A percentile compares a stretch with the other conserved stretches of the same genome.
Evolutionary conservation across 2,888 invertebrate genomes (phyloP).

Genomic region (Anagyrus pseudococci): DNA sequence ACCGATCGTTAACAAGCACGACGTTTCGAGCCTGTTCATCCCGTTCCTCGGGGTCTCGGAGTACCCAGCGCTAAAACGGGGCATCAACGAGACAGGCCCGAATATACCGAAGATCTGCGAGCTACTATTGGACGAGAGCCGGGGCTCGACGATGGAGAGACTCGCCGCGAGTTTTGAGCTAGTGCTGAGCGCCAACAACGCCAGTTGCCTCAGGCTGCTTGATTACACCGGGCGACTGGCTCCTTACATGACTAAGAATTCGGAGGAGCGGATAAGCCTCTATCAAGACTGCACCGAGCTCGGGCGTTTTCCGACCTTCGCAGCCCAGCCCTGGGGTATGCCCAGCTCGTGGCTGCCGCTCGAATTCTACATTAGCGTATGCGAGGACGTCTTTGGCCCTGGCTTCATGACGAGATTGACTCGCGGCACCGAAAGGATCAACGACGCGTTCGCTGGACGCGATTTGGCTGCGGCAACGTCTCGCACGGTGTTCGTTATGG

Average conservation of each 20-base stretch:
- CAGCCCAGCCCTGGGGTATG: conserved; percentile 65
- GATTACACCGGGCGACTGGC: neutral
- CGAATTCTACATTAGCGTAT: conserved; percentile 81
- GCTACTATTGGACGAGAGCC: neutral
- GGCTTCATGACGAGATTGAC: no score
- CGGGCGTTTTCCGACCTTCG: conserved; percentile 91
- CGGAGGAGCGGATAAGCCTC: conserved; percentile 79
- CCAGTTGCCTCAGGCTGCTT: neutral
- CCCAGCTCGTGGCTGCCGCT: conserved; percentile 80
- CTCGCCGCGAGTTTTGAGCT: neutral
- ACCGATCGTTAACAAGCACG: neutral
- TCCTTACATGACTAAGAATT: conserved; percentile 67
- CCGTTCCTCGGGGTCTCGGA: neutral
- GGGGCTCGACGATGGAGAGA: neutral
- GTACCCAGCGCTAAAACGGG: no score
- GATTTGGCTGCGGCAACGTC: no score
- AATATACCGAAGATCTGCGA: neutral
- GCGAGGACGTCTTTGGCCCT: conserved; percentile 82
- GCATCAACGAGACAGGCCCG: neutral
- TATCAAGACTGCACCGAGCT: conserved; percentile 97
- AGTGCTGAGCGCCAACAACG: neutral
- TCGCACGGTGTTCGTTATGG: no score
- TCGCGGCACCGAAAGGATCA: no score
- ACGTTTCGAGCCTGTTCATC: neutral
- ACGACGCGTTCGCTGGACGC: no score